Evolutionary conservation across 2,113 vertebrate species (phyloP).

Genomic region (Bucco capensis): DNA sequence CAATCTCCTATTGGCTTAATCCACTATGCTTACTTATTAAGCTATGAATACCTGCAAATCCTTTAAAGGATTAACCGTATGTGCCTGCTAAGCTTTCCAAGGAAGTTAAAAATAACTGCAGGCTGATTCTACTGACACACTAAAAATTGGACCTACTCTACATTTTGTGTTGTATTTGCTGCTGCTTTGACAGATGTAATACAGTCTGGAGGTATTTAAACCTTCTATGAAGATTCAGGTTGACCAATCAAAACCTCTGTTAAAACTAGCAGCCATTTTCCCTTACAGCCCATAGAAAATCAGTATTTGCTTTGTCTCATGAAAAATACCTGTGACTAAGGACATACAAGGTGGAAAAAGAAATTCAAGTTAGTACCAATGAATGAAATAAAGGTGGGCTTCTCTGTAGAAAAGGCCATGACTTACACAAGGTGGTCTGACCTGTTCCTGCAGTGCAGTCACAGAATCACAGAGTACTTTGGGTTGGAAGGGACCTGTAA

Average conservation of each 20-base stretch:
- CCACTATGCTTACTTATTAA: conserved; percentile 42
- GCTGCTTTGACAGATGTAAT: conserved; percentile 1
- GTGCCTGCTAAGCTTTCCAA: conserved; percentile 53
- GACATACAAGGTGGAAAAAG: background rate
- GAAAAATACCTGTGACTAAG: background rate
- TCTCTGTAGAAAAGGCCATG: background rate
- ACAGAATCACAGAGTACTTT: background rate
- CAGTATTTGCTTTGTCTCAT: background rate
- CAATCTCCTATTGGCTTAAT: conserved; percentile 23
- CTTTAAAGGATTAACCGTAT: conserved; percentile 54
- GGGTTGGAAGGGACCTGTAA: background rate
- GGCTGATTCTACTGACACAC: conserved; percentile 55
- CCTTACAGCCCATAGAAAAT: background rate
- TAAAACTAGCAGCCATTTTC: background rate
- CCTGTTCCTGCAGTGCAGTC: background rate
- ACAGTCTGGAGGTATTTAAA: background rate
- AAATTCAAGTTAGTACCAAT: background rate
- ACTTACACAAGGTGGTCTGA: background rate
- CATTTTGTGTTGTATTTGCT: conserved; percentile 19
- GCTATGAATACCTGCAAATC: conserved; percentile 54
- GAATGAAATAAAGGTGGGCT: background rate
- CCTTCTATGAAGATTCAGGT: background rate
- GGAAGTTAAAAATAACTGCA: conserved; percentile 53
- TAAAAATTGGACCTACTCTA: conserved; percentile 15
- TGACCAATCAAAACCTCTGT: background rate